Evolutionary conservation across 2,113 vertebrate species (phyloP), one percentile per base, ranked within the genome.

Genomic region (Boleophthalmus pectinirostris): DNA sequence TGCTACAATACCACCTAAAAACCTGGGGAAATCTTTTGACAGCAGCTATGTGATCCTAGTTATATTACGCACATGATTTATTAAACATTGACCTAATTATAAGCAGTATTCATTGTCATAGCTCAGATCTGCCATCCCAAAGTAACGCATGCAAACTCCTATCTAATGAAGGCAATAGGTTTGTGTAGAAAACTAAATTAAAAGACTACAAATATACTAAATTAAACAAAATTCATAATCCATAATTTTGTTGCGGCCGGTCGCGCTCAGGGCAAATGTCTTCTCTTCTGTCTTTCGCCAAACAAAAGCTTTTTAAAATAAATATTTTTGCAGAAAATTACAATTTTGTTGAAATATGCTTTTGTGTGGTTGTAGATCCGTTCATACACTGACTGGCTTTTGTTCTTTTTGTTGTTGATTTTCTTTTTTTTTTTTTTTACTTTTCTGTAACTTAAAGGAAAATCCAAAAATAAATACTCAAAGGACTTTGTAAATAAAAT

Each of bases 401-500:
- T 21, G 53, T 56, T 46, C 23, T 38, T 58, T 21, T 3, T 10
- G 20, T 21, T 35, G 29, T 43, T 43, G 21, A n/a, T n/a, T 47
- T 14, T 16, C 23, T 10, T 10, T 10, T 58, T 69, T 78, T 4
- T 58, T 87, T 93, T 93, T 94, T 94, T 94, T 95, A 93, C 93
- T 83, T 85, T 94, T 94, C 91, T 95, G 94, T 95, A 94, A 93
- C 91, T 91, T 90, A 90, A 91, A 90, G 78, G 70, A 85, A 85
- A 76, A 25, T 51, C 66, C 72, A 82, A 83, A 88, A 82, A 73
- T 80, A 77, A 75, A 73, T 66, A 77, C 53, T 84, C 82, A 87
- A 82, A 92, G 88, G 69, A 90, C 94, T 94, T 95, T 96, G 94
- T 96, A 96, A 96, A 96, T 96, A 96, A 95, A 96, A 95, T 95